phyloP scores from a whole-genome alignment of 2,888 invertebrate species.

The Sesia apiformis region DNA sequence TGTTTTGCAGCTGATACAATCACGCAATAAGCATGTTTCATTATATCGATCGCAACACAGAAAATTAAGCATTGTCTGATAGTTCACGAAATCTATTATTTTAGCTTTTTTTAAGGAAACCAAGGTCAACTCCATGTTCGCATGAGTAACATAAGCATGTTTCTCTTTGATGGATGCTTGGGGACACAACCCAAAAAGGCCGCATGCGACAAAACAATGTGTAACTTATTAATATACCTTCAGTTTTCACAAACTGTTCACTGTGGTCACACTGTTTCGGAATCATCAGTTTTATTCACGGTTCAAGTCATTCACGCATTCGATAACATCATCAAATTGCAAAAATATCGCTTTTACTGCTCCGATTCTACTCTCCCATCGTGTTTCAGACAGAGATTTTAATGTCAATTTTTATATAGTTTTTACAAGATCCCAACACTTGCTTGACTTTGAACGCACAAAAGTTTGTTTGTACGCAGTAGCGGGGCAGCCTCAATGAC shows the following conservation, averaged over 20 bases:
- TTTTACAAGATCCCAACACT: too few relatives aligned
- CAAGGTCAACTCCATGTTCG: neutral
- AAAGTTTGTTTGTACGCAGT: too few relatives aligned
- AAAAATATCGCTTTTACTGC: too few relatives aligned
- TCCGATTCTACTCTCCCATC: too few relatives aligned
- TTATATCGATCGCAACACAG: neutral
- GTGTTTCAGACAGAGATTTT: too few relatives aligned
- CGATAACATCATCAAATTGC: too few relatives aligned
- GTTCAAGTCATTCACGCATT: too few relatives aligned
- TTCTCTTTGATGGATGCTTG: slow-evolving; percentile 1
- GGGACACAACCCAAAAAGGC: slow-evolving; percentile 2
- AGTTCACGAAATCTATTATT: neutral
- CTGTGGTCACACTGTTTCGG: too few relatives aligned
- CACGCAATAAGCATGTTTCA: neutral
- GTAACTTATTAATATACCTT: neutral
- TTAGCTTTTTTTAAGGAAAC: neutral
- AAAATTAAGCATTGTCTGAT: neutral
- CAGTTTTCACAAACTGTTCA: neutral
- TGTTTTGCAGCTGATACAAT: neutral
- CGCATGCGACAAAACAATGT: slow-evolving; percentile 1
- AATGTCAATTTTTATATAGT: too few relatives aligned
- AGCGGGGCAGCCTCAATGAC: too few relatives aligned
- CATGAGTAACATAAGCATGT: neutral
- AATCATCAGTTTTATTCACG: too few relatives aligned
- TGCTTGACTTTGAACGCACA: too few relatives aligned